Conservation (phyloP, 2,888 invertebrate genomes). For the Tuta absoluta region DNA sequence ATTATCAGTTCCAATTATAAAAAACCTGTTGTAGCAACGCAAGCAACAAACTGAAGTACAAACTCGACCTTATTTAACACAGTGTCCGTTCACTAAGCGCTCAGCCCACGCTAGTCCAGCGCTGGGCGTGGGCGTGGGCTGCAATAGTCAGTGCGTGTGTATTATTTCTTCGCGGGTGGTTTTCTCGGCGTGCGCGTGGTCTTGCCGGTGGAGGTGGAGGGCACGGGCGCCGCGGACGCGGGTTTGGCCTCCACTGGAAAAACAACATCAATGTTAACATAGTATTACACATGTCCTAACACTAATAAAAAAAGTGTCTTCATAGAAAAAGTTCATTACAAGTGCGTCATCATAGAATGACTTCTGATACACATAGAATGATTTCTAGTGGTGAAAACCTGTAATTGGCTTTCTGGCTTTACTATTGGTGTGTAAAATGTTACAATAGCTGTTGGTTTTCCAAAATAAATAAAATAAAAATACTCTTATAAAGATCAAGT, state of each 20-base stretch:
- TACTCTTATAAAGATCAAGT: too few relatives aligned
- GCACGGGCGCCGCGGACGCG: slow-evolving; percentile 64
- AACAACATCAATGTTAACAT: background rate
- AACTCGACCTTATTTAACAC: slow-evolving; percentile 27
- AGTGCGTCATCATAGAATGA: too few relatives aligned
- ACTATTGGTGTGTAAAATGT: too few relatives aligned
- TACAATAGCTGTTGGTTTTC: too few relatives aligned
- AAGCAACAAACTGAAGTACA: slow-evolving; percentile 34
- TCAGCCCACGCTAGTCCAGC: background rate
- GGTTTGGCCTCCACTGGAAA: slow-evolving; percentile 44
- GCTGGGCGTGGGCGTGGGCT: background rate
- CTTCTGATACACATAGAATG: too few relatives aligned
- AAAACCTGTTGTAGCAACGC: slow-evolving; percentile 12
- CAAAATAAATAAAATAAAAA: too few relatives aligned
- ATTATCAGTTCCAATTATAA: background rate
- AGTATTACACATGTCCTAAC: too few relatives aligned
- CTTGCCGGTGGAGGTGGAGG: slow-evolving; percentile 75
- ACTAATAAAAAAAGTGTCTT: too few relatives aligned
- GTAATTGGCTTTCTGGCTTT: too few relatives aligned
- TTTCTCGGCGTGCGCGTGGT: slow-evolving; percentile 73
- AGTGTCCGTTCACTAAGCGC: slow-evolving; percentile 34
- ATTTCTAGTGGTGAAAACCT: too few relatives aligned
- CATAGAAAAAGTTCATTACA: too few relatives aligned
- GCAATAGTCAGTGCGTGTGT: slow-evolving; percentile 35
- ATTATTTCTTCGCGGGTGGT: slow-evolving; percentile 73